These are phyloP conservation scores for Ptilodon capucinus DNA, from an alignment of 2,888 invertebrate genomes.

Conservation along the genomic window DNA sequence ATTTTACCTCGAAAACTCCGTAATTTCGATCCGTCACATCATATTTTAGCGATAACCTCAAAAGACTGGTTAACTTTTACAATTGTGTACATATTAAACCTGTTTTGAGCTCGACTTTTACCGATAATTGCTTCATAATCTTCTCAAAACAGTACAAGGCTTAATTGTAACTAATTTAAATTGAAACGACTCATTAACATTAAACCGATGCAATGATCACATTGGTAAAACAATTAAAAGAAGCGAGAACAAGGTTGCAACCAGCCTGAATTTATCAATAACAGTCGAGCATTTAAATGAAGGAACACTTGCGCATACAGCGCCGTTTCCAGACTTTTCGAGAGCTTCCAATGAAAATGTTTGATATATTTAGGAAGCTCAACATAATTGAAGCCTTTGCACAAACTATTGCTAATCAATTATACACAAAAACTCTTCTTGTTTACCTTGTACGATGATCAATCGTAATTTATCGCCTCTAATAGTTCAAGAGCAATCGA, in stretches of 20 bases:
- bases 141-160: constrained; percentile 18
- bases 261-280: no score
- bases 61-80: no score
- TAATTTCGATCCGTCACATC: no score
- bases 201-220: constrained; percentile 9
- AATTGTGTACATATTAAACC: no score
- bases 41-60: no score
- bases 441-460: constrained; percentile 20
- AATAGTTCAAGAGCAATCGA: constrained; percentile 31
- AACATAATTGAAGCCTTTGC: background rate
- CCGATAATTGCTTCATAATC: constrained; percentile 22
- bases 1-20: background rate
- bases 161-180: constrained; percentile 8
- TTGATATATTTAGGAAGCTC: no score
- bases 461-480: constrained; percentile 20
- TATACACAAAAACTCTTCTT: background rate
- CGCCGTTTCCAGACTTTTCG: no score
- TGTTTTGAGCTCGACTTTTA: no score
- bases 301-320: no score
- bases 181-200: constrained; percentile 15
- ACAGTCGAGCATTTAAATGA: no score
- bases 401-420: background rate
- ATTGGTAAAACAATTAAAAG: constrained; percentile 7
- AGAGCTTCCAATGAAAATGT: no score
- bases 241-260: constrained; percentile 11